These are phyloP conservation scores for Dasysyrphus tricinctus DNA, from an alignment of 2,888 invertebrate genomes.

Conservation along the genomic window DNA sequence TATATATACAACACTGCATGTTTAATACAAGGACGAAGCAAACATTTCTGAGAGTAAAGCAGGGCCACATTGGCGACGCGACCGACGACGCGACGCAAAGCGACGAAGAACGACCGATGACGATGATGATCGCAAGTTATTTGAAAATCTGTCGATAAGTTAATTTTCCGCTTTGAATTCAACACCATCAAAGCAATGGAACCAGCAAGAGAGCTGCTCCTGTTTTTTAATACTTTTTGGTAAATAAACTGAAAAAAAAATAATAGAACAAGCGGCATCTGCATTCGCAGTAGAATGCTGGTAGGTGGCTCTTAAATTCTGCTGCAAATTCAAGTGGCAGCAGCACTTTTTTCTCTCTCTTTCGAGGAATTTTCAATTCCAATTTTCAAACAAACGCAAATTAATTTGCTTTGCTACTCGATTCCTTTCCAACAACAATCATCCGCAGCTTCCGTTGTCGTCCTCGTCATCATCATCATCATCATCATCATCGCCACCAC, in stretches of 20 bases:
- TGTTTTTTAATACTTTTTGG: slow-evolving; percentile 26
- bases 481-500: slow-evolving; percentile 2
- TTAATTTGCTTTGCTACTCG: slow-evolving; percentile 71
- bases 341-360: slow-evolving; percentile 6
- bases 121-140: slow-evolving; percentile 69
- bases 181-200: slow-evolving; percentile 44
- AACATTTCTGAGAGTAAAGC: slow-evolving; percentile 10
- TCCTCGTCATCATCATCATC: not conserved
- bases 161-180: slow-evolving; percentile 73
- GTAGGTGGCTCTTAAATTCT: slow-evolving; percentile 3
- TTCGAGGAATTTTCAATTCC: slow-evolving; percentile 66
- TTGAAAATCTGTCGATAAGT: slow-evolving; percentile 75
- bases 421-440: slow-evolving; percentile 62
- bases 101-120: not conserved
- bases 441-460: slow-evolving; percentile 35
- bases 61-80: not conserved
- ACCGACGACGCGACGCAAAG: too few relatives aligned
- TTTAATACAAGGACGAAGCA: slow-evolving; percentile 22
- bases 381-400: slow-evolving; percentile 74
- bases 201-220: slow-evolving; percentile 14
- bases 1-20: slow-evolving; percentile 1
- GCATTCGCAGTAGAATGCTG: slow-evolving; percentile 5
- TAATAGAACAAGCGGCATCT: slow-evolving; percentile 34
- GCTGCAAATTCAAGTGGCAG: slow-evolving; percentile 42
- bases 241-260: not conserved